A percentile compares a stretch with the other conserved stretches of the same genome.
These are phyloP conservation scores for Rhodophaea formosa DNA, from an alignment of 2,888 invertebrate genomes.

Conservation along the genomic window DNA sequence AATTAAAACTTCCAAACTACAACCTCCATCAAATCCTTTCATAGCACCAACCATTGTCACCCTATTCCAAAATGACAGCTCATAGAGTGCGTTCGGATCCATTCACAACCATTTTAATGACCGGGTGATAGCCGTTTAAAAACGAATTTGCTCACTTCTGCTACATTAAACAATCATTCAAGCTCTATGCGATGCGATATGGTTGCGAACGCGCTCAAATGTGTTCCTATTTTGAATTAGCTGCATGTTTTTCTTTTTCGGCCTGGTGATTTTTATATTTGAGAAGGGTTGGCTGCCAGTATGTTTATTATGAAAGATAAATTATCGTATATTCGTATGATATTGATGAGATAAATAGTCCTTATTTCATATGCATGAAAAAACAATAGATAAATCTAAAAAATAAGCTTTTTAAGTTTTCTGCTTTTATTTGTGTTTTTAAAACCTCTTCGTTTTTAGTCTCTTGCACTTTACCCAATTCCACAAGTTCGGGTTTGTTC, in stretches of 20 bases:
- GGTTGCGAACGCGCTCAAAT: slow-evolving; percentile 34
- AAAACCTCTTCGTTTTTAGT: too few species aligned
- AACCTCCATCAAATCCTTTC: not conserved
- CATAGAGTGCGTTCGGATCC: slow-evolving; percentile 45
- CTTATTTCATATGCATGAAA: too few species aligned
- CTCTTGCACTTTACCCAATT: too few species aligned
- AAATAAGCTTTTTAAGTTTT: too few species aligned
- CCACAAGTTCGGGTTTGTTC: too few species aligned
- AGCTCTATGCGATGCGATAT: slow-evolving; percentile 37
- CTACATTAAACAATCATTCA: slow-evolving; percentile 77
- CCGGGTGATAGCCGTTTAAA: slow-evolving; percentile 81
- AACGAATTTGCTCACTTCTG: slow-evolving; percentile 82
- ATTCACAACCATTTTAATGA: slow-evolving; percentile 74
- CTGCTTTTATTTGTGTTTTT: too few species aligned
- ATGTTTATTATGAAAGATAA: slow-evolving; percentile 8
- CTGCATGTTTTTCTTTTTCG: slow-evolving; percentile 15
- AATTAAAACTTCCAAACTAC: not conserved
- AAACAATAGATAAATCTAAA: too few species aligned
- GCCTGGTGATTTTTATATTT: slow-evolving; percentile 8
- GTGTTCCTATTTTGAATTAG: slow-evolving; percentile 40
- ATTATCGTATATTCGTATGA: too few species aligned
- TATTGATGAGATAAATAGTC: too few species aligned
- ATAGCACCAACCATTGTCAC: slow-evolving; percentile 35
- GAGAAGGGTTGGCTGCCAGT: slow-evolving; percentile 12
- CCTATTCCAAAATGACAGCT: slow-evolving; percentile 45